Evolutionary conservation across 2,113 vertebrate genomes (phyloP).

Genomic region (Oncorhynchus keta): DNA sequence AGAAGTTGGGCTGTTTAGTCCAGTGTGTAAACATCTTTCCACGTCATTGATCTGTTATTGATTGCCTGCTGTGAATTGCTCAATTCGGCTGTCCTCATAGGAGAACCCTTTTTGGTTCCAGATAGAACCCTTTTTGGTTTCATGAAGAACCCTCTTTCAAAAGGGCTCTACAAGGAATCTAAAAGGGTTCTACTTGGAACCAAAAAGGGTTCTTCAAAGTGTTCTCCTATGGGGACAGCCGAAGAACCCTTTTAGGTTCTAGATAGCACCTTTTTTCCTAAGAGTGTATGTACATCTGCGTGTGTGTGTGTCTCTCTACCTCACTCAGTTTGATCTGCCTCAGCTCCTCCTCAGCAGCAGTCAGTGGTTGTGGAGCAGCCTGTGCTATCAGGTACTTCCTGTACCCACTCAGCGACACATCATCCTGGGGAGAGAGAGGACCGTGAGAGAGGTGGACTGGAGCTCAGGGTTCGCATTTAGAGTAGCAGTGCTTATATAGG

Average conservation of each 20-base stretch:
- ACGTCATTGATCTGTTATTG: neutral
- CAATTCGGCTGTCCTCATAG: too few relatives aligned
- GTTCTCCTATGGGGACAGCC: too few relatives aligned
- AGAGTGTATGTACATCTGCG: too few relatives aligned
- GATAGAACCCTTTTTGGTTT: too few relatives aligned
- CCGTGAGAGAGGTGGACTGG: neutral
- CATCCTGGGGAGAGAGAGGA: conserved; percentile 74
- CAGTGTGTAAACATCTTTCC: neutral
- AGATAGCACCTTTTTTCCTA: too few relatives aligned
- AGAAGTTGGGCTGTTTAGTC: neutral
- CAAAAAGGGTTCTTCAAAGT: too few relatives aligned
- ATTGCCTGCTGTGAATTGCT: neutral
- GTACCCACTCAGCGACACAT: conserved; percentile 85
- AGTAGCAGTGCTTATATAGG: neutral
- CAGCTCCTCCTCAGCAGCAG: conserved; percentile 86
- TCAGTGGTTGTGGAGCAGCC: conserved; percentile 81
- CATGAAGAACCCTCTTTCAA: too few relatives aligned
- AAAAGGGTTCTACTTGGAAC: too few relatives aligned
- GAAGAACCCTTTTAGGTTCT: too few relatives aligned
- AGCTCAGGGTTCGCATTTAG: neutral
- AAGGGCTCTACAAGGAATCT: too few relatives aligned
- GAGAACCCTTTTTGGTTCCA: too few relatives aligned
- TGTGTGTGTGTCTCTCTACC: conserved; percentile 59
- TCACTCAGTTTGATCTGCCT: conserved; percentile 86
- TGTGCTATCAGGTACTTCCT: conserved; percentile 80